These are phyloP conservation scores for Zingel zingel DNA, from an alignment of 2,113 vertebrate species.

Conservation along the genomic window DNA sequence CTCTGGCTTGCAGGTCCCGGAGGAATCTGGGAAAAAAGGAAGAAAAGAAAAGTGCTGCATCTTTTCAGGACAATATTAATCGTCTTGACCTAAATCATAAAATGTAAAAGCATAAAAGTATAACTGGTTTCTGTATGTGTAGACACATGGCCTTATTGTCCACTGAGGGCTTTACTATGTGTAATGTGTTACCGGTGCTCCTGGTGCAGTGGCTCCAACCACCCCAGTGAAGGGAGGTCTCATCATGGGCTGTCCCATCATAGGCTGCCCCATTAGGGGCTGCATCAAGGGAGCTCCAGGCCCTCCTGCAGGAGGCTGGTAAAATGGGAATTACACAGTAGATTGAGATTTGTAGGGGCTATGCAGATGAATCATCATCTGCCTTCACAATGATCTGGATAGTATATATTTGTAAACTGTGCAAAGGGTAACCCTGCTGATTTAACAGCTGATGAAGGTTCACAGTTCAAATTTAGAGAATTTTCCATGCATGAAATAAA, in stretches of 20 bases:
- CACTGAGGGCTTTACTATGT: neutral
- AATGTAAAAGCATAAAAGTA: neutral
- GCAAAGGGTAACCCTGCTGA: neutral
- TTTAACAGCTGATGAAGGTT: neutral
- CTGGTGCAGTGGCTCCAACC: constrained; percentile 81
- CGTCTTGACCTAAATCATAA: neutral
- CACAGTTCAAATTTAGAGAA: neutral
- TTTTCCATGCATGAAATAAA: neutral
- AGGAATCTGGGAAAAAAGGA: constrained; percentile 88
- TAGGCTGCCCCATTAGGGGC: constrained; percentile 87
- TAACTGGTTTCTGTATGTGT: neutral
- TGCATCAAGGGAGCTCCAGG: constrained; percentile 93
- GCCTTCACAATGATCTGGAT: neutral
- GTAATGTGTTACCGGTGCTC: constrained; percentile 86
- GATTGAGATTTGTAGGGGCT: neutral
- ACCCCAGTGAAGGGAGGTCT: constrained; percentile 89
- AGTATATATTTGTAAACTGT: neutral
- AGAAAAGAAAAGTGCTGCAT: neutral
- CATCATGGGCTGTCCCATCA: constrained; percentile 97
- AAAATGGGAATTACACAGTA: neutral
- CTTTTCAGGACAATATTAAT: neutral
- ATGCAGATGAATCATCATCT: neutral
- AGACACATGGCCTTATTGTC: neutral
- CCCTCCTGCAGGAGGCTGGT: constrained; percentile 89
- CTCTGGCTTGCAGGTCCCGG: constrained; percentile 95